phyloP scores from a whole-genome alignment of 2,888 invertebrate genomes.

The Apoda limacodes region DNA sequence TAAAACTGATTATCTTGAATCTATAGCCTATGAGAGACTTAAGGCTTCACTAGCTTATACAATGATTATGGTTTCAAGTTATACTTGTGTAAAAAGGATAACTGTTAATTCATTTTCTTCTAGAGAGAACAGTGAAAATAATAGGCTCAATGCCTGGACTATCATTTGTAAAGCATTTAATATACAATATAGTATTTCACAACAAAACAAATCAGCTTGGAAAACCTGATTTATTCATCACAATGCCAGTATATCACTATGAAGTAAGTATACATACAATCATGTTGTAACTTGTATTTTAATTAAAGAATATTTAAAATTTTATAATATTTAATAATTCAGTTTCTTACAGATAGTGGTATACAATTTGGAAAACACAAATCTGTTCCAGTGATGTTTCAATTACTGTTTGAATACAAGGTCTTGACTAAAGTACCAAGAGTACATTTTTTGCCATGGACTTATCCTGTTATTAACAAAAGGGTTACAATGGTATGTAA shows the following conservation, averaged over 20 bases:
- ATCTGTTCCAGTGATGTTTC: conserved; percentile 72
- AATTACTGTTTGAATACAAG: conserved; percentile 74
- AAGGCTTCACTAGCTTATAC: too few relatives aligned
- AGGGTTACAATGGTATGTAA: conserved; percentile 36
- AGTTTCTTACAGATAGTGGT: conserved; percentile 68
- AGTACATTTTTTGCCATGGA: conserved; percentile 76
- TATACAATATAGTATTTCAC: conserved; percentile 71
- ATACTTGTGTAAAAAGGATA: too few relatives aligned
- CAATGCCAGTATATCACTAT: conserved; percentile 71
- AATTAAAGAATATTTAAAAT: background rate
- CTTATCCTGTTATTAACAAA: conserved; percentile 34
- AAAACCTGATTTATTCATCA: conserved; percentile 72
- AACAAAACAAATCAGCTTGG: conserved; percentile 67
- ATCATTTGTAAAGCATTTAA: conserved; percentile 72
- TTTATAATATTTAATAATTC: conserved; percentile 27
- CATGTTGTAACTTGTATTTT: too few relatives aligned
- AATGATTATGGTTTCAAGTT: too few relatives aligned
- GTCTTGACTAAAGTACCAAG: conserved; percentile 72
- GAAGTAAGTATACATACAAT: conserved; percentile 67
- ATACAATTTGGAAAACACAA: conserved; percentile 72
- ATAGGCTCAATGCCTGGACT: conserved; percentile 69
- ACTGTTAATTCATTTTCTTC: too few relatives aligned
- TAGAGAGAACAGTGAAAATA: conserved; percentile 68
- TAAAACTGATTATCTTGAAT: too few relatives aligned
- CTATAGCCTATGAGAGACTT: too few relatives aligned